Percentiles rank a stretch among this genome's conserved stretches.
These are phyloP conservation scores for Melikaiella ostensackeni DNA, from an alignment of 2,888 invertebrate species.

Conservation along the genomic window DNA sequence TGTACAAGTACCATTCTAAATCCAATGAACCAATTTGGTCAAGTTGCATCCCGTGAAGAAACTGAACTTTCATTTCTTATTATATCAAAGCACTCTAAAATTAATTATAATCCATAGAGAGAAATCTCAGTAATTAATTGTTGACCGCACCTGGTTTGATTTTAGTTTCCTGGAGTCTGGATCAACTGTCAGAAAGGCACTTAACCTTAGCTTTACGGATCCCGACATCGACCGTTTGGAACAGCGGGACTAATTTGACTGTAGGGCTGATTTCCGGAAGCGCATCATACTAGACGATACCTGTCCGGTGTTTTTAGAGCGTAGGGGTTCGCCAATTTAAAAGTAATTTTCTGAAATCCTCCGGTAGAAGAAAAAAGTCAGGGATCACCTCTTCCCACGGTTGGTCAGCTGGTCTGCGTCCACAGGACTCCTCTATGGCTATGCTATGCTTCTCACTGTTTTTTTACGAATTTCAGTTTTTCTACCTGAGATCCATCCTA, in stretches of 20 bases:
- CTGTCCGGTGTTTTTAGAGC: conserved; percentile 58
- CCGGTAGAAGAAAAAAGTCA: conserved; percentile 49
- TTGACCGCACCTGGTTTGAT: conserved; percentile 3
- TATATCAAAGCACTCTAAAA: not conserved
- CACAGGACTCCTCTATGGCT: conserved; percentile 54
- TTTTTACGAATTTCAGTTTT: conserved; percentile 70
- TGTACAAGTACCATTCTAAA: not conserved
- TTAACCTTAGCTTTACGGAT: conserved; percentile 15
- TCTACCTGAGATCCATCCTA: conserved; percentile 68
- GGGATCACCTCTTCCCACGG: conserved; percentile 73
- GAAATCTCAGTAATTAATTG: not conserved
- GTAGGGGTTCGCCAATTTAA: conserved; percentile 70
- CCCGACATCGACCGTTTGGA: conserved; percentile 30
- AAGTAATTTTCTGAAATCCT: conserved; percentile 71
- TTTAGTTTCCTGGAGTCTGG: conserved; percentile 14
- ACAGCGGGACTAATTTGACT: conserved; percentile 37
- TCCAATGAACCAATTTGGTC: not conserved
- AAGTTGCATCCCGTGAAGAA: not conserved
- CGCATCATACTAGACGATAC: conserved; percentile 51
- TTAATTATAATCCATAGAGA: not conserved
- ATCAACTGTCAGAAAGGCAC: conserved; percentile 29
- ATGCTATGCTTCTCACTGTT: conserved; percentile 45
- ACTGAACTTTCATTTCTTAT: not conserved
- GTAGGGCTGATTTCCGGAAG: conserved; percentile 49
- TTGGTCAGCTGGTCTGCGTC: conserved; percentile 76